A percentile compares a stretch with the other conserved stretches of the same genome.
phyloP scores from a whole-genome alignment of 1,140 invertebrate species.

The Leguminivora glycinivorella region DNA sequence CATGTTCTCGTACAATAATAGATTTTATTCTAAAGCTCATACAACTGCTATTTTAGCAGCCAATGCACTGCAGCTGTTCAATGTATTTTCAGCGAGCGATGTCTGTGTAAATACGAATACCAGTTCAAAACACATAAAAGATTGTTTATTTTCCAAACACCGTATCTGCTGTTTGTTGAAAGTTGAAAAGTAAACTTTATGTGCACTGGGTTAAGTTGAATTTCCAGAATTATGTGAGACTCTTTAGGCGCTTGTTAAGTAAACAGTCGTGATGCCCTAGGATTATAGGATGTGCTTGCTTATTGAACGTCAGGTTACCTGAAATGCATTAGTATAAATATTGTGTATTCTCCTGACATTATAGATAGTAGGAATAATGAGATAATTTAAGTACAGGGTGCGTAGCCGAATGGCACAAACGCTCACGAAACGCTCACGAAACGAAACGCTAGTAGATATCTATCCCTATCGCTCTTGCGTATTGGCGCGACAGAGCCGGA shows the following conservation, averaged over 20 bases:
- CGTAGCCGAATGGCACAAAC: too few relatives aligned
- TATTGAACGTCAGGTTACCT: conserved; percentile 7
- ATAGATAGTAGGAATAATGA: too few relatives aligned
- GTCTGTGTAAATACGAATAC: conserved; percentile 11
- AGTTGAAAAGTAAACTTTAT: neutral
- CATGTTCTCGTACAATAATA: neutral
- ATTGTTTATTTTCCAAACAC: conserved; percentile 3
- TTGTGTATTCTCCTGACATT: neutral
- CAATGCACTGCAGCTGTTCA: conserved; percentile 12
- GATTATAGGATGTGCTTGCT: conserved; percentile 5
- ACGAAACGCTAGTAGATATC: too few relatives aligned
- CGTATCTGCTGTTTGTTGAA: neutral
- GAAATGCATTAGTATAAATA: neutral
- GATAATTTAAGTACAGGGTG: too few relatives aligned
- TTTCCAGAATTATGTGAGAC: neutral
- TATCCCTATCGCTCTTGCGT: too few relatives aligned
- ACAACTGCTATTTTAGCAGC: neutral
- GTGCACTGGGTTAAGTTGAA: neutral
- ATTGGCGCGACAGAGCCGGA: too few relatives aligned
- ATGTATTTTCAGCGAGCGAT: neutral
- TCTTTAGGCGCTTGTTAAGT: neutral
- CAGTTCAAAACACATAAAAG: neutral
- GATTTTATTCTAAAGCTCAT: neutral
- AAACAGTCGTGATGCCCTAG: neutral
- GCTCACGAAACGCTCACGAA: too few relatives aligned